These are phyloP conservation scores for Rhinichthys klamathensis DNA, from an alignment of 2,113 vertebrate species.

Conservation along the genomic window DNA sequence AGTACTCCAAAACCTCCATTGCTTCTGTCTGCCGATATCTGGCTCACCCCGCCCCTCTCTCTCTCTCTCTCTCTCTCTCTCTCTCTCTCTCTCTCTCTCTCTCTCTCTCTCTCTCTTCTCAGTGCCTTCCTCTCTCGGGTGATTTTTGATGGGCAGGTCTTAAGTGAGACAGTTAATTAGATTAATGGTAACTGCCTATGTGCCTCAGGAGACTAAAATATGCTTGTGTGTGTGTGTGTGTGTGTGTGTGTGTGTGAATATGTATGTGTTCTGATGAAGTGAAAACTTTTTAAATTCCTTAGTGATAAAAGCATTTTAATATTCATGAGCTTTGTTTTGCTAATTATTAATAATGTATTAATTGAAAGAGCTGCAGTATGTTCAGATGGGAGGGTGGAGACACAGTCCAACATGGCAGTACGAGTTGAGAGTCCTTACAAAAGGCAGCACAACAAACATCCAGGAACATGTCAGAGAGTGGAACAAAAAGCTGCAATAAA, in stretches of 20 bases:
- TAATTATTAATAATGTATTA: conserved; percentile 52
- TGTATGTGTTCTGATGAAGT: not conserved
- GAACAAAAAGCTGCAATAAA: conserved; percentile 1
- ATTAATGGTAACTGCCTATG: conserved; percentile 53
- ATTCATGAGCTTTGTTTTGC: conserved; percentile 54
- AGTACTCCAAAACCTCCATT: conserved; percentile 10
- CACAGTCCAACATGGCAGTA: conserved; percentile 3
- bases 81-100: conserved; percentile 36
- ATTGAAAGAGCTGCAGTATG: conserved; percentile 31
- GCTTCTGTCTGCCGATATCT: conserved; percentile 24
- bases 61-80: too few relatives aligned
- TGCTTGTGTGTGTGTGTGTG: conserved; percentile 37
- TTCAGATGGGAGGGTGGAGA: conserved; percentile 22
- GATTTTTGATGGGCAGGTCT: conserved; percentile 53
- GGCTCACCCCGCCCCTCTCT: conserved; percentile 32
- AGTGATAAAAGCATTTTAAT: conserved; percentile 51
- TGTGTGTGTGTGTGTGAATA: conserved; percentile 31
- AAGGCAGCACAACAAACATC: not conserved
- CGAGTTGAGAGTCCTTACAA: not conserved
- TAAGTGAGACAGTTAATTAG: conserved; percentile 60
- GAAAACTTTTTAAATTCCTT: conserved; percentile 31
- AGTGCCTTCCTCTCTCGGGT: conserved; percentile 31
- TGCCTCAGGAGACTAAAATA: conserved; percentile 44
- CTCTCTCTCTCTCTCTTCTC: conserved; percentile 13
- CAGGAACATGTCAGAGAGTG: not conserved